Base-by-base conservation (phyloP, 2,888 invertebrate genomes). In the Augochlorella aurata region DNA sequence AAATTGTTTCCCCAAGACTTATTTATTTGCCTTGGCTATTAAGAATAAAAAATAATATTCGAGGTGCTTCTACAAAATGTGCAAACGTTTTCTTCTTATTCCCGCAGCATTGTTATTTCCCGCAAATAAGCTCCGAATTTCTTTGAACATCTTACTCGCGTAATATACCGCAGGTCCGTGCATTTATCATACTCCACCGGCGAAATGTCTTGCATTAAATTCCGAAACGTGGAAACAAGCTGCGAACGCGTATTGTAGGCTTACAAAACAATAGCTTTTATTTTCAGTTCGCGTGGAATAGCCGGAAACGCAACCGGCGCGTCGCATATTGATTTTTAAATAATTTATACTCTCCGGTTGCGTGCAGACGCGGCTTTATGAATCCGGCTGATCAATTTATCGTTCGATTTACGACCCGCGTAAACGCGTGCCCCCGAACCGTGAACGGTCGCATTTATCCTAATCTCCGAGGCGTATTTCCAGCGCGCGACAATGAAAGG, bases 361-460 rank as follows among this genome's bases (percentile, higher is more conserved):
- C 68, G 81, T 70, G 82, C 70, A 80, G 45, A 70, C 66, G 74
- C 66, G 77, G 79, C 77, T 83, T 82, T 81, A 79, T 74, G 80
- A 85, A 80, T 77, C 67, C 79, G 73, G 9, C 73, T 87, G 89
- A 90, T 90, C 90, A 85, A 90, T 90, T 90, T 89, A 89, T 89
- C 86, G 87, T 89, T 89, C 89, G 90, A 90, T 90, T 90, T 90
- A 89, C 85, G 84, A 87, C 83, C 70, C 83, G 85, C 85, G 87
- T 87, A 88, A 90, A 90, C 83, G n/a, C 79, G 82, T 76, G 79
- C 81, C 78, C 74, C 76, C 74, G 38, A 75, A 70, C 67, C 58
- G 74, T 80, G 71, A 14, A 58, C 77, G 49, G 72, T 50, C 83
- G 84, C 88, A 87, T 90, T 90, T 89, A 90, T 89, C 87, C 90